Percentiles rank a stretch among this genome's conserved stretches.
Evolutionary conservation across 1,140 invertebrate species (phyloP).

Genomic region (Dendrolimus punctatus): DNA sequence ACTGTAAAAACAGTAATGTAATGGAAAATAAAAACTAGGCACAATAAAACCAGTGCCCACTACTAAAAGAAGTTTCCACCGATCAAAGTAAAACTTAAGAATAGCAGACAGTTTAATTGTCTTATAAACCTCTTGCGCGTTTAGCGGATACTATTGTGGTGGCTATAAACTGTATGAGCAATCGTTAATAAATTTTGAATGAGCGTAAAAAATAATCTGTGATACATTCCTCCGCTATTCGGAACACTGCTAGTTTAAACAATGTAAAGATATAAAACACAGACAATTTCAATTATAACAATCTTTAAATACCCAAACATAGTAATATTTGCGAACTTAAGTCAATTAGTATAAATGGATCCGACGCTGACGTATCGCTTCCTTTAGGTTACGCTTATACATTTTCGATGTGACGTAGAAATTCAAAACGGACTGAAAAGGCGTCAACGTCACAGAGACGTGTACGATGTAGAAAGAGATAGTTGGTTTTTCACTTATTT

Average conservation of each 20-base stretch:
- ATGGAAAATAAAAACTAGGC: too few relatives aligned
- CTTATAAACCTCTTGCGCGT: not conserved
- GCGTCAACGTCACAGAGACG: constrained; percentile 28
- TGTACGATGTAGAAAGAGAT: constrained; percentile 40
- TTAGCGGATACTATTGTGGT: constrained; percentile 1
- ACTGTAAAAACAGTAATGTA: too few relatives aligned
- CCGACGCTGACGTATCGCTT: constrained; percentile 13
- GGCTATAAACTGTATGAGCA: not conserved
- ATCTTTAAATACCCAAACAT: too few relatives aligned
- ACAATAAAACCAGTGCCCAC: too few relatives aligned
- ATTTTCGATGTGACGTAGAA: constrained; percentile 34
- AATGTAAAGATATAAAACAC: not conserved
- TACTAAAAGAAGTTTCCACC: too few relatives aligned
- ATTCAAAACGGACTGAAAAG: constrained; percentile 19
- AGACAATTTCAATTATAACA: not conserved
- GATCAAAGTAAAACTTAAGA: too few relatives aligned
- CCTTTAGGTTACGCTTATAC: constrained; percentile 16
- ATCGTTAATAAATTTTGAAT: not conserved
- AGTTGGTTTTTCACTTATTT: constrained; percentile 62
- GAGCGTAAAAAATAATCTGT: not conserved
- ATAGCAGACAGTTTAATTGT: not conserved
- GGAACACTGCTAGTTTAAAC: not conserved
- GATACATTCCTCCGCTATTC: not conserved
- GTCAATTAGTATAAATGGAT: constrained; percentile 11
- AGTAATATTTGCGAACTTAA: too few relatives aligned